These are phyloP conservation scores for Catocala nupta DNA, from an alignment of 2,888 invertebrate genomes.

Conservation along the genomic window DNA sequence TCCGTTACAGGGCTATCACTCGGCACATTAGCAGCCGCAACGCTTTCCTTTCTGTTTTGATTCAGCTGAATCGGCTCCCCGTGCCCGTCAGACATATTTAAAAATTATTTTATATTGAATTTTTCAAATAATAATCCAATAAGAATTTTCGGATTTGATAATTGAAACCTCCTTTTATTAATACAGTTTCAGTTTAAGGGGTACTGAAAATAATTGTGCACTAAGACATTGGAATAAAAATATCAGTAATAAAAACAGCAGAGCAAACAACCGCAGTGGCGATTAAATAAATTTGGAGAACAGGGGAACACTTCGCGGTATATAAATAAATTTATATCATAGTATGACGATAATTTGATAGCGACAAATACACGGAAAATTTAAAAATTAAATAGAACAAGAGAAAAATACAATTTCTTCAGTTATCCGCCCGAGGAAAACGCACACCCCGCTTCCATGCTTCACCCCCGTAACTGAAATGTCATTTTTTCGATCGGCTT, in stretches of 20 bases:
- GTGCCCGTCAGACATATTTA: constrained; percentile 77
- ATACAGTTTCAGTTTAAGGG: constrained; percentile 15
- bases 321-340: constrained; percentile 43
- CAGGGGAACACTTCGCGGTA: constrained; percentile 39
- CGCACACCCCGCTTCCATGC: constrained; percentile 64
- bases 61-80: constrained; percentile 72
- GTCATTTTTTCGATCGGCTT: constrained; percentile 80
- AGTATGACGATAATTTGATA: constrained; percentile 40
- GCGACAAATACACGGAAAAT: constrained; percentile 58
- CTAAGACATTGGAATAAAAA: constrained; percentile 53
- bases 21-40: constrained; percentile 84
- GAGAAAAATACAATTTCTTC: constrained; percentile 66
- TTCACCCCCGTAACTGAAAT: constrained; percentile 73
- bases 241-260: constrained; percentile 71
- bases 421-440: constrained; percentile 66
- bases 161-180: constrained; percentile 24
- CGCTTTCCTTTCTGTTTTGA: constrained; percentile 75
- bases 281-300: constrained; percentile 48
- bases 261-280: constrained; percentile 62
- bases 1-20: constrained; percentile 93
- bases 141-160: constrained; percentile 27
- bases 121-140: constrained; percentile 24
- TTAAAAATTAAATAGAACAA: constrained; percentile 62
- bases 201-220: constrained; percentile 18
- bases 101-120: constrained; percentile 34